phyloP scores from a whole-genome alignment of 2,797 vertebrate genomes.

The Periparus ater region DNA sequence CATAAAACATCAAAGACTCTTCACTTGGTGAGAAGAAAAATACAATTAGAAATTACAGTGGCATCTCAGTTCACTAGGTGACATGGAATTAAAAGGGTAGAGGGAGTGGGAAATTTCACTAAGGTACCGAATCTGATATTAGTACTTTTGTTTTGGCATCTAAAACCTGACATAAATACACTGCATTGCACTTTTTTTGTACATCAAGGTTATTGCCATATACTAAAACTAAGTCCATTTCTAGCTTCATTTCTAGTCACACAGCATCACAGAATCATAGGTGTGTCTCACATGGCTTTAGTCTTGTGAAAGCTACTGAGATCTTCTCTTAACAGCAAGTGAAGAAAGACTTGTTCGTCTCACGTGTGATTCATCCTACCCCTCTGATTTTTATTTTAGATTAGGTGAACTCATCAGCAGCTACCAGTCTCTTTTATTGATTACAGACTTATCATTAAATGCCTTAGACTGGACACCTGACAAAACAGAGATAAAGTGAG shows the following conservation, averaged over 20 bases:
- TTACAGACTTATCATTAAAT: not conserved
- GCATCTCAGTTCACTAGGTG: not conserved
- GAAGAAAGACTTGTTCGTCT: not conserved
- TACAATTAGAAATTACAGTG: not conserved
- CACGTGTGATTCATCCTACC: not conserved
- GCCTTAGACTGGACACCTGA: not conserved
- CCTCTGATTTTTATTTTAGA: not conserved
- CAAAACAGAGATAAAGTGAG: not conserved
- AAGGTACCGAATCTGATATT: not conserved
- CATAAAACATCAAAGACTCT: not conserved
- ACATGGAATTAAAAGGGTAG: not conserved
- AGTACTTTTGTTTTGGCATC: not conserved
- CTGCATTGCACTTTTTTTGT: accelerated
- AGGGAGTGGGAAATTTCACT: not conserved
- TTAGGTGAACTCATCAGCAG: not conserved
- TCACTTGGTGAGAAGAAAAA: not conserved
- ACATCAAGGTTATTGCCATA: not conserved
- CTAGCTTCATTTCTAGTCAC: not conserved
- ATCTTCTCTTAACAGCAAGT: not conserved
- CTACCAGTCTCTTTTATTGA: not conserved
- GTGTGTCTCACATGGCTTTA: not conserved
- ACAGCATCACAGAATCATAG: not conserved
- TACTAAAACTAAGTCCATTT: not conserved
- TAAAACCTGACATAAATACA: not conserved
- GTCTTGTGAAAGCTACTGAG: not conserved